Evolutionary conservation across 1,140 invertebrate species (phyloP), one percentile per base, ranked within the genome.

Genomic region (Saxidomus purpurata): DNA sequence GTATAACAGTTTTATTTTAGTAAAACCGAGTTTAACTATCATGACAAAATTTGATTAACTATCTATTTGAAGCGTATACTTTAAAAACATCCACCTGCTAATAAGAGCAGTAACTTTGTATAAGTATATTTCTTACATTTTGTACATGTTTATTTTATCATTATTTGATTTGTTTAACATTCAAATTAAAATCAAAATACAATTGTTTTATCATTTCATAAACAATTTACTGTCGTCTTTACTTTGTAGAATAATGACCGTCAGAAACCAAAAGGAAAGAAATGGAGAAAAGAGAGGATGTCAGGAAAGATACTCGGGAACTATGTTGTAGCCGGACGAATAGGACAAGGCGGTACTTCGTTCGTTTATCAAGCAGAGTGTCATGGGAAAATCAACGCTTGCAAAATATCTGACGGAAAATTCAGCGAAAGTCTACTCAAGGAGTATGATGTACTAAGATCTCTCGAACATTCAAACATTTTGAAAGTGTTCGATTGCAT

Each of bases 211-310:
- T 15, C 15, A 43, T 43, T 43, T 43, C 43, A 43, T 43, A 43
- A 4, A 43, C 15, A 43, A 43, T 15, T 4, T 43, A 43, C 15
- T 9, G 55, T 59, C 19, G 17, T 4, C 22, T 59, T 6, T 59
- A n/a, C 55, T 9, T 59, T 59, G 43, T 15, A 86, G 84, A 47
- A 25, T 28, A 74, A 86, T 43, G 71, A 38, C 22, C 34, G 67
- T 22, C 84, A 86, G 34, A 47, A 55, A 43, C 71, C 85, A 22
- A 52, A 67, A 25, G 85, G 85, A 13, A 49, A 55, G 43, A 87
- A 87, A 67, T 87, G 85, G 85, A 34, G 59, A 28, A 87, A 87
- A 67, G 85, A 87, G 22, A 25, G 85, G 25, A 79, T 87, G 85
- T 28, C 74, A 4, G 85, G 85, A 25, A 87, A 52, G 55, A 55